Percentiles rank a stretch among this genome's conserved stretches.
Conservation (phyloP, 64 coral and sea anemone species). For the Stylophora pistillata region DNA sequence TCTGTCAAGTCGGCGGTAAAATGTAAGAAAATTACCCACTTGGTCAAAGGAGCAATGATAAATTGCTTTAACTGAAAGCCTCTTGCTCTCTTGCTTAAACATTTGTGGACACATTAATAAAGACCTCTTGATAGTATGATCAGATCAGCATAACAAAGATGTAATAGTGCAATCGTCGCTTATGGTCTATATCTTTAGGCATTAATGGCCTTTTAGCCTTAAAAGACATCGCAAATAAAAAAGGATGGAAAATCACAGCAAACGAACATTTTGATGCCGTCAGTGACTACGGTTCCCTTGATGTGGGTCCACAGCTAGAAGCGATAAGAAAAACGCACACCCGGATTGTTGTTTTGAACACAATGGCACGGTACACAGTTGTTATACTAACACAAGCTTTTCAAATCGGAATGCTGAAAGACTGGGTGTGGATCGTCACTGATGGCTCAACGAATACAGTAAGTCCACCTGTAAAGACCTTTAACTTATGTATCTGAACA, state of each 20-base stretch:
- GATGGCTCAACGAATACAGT: constrained; percentile 77
- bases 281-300: constrained; percentile 29
- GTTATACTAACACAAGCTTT: constrained; percentile 67
- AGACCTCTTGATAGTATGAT: too few relatives aligned
- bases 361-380: constrained; percentile 64
- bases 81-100: too few relatives aligned
- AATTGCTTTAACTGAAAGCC: too few relatives aligned
- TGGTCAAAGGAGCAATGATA: too few relatives aligned
- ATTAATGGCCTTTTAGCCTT: constrained; percentile 69
- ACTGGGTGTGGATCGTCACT: constrained; percentile 74
- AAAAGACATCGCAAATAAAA: constrained; percentile 75
- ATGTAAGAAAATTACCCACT: too few relatives aligned
- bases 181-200: constrained; percentile 15
- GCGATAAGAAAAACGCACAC: constrained; percentile 52
- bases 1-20: too few relatives aligned
- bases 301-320: constrained; percentile 46
- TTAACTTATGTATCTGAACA: too few relatives aligned
- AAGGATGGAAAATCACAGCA: constrained; percentile 71
- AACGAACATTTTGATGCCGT: constrained; percentile 73
- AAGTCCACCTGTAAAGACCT: background rate
- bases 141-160: too few relatives aligned
- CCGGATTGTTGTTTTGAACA: constrained; percentile 75
- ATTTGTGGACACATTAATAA: too few relatives aligned
- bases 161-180: too few relatives aligned
- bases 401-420: constrained; percentile 62